Base-by-base conservation (phyloP, 2,888 invertebrate species). In the Frankliniella fusca region DNA sequence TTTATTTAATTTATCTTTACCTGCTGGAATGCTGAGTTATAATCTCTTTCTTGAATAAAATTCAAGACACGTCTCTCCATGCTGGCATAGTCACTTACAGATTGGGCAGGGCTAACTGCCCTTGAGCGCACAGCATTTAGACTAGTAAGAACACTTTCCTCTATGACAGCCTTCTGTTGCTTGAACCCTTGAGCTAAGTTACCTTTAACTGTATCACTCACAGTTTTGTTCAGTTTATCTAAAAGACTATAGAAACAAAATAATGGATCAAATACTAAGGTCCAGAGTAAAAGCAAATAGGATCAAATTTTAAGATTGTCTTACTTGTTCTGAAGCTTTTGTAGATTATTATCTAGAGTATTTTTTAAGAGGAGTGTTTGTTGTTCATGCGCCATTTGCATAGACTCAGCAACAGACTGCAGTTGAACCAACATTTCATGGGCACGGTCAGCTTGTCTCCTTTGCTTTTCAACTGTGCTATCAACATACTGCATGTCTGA, bases 21-120 rank as follows among this genome's bases (percentile, higher is more conserved):
- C 88, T 88, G 88, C 88, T 97, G 95, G 89, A 98, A 97, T 80
- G 97, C 97, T 83, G 93, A 92, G 89, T 96, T 95, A 81, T 93
- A 90, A 87, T 96, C 94, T 1, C 95, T 95, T 85, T 92, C 90
- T 27, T 89, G 86, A 70, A 95, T 89, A 82, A 93, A 89, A 84
- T 92, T 91, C 86, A 93, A 91, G 84, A 96, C 92, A 85, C 93
- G 93, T 20, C 92, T 91, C 85, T 93, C 90, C 84, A 92, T 91
- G 86, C 70, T 76, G 2, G 70, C 70, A 76, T 76, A 76, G 86
- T 92, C 92, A 76, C 90, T 88, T 50, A 90, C 87, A 83, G 91
- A 90, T 27, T 93, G 92, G 11, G 93, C 93, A 0, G 95, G 95
- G 8, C 95, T 95, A 20, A 93, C 93, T 0, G 94, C 92, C 85